Evolutionary conservation across 1,140 invertebrate species (phyloP).

Genomic region (Nixonia krombeini): DNA sequence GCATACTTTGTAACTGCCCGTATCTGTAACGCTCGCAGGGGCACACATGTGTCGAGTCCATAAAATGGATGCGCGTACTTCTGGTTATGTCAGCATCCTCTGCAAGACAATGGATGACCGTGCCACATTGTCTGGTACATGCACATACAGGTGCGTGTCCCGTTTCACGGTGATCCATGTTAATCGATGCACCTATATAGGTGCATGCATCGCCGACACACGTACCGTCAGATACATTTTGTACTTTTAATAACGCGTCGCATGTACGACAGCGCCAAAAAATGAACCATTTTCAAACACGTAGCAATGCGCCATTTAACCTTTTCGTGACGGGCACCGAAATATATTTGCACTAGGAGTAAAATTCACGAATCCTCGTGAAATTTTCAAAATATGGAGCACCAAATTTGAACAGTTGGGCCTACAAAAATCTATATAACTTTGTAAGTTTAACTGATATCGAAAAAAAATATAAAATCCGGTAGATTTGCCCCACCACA

Average conservation of each 20-base stretch:
- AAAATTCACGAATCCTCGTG: no score
- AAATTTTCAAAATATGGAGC: no score
- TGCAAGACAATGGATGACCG: conserved; percentile 64
- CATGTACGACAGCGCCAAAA: not conserved
- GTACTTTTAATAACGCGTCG: not conserved
- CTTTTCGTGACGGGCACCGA: no score
- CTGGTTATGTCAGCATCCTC: conserved; percentile 70
- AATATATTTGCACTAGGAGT: no score
- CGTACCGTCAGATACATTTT: not conserved
- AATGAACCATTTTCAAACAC: not conserved
- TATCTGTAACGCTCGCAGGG: conserved; percentile 29
- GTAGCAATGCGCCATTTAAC: not conserved
- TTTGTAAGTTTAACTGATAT: no score
- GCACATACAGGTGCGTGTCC: no score
- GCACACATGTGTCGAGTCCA: conserved; percentile 48
- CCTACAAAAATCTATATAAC: no score
- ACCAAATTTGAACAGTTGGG: no score
- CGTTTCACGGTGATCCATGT: conserved; percentile 59
- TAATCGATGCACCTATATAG: conserved; percentile 58
- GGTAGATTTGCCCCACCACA: no score
- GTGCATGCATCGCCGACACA: conserved; percentile 15
- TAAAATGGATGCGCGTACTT: conserved; percentile 59
- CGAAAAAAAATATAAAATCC: no score
- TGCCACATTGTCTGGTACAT: conserved; percentile 60
- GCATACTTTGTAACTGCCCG: conserved; percentile 35